phyloP scores from a whole-genome alignment of 2,797 vertebrate species.

The Rhodeus uyekii region DNA sequence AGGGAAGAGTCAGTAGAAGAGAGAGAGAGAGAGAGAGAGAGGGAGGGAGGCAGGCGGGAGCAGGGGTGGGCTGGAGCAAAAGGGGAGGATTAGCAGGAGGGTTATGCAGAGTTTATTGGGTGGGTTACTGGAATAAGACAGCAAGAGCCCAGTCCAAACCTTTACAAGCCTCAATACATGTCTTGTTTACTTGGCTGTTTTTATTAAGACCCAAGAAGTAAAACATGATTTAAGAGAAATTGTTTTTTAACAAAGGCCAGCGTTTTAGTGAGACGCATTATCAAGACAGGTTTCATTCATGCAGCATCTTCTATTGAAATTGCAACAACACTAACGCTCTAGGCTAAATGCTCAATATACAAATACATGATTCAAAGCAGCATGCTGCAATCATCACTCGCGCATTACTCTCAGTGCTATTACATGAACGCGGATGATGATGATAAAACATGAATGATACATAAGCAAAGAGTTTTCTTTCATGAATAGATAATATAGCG shows the following conservation, averaged over 20 bases:
- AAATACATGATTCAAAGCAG: background rate
- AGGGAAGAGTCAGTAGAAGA: slow-evolving; percentile 57
- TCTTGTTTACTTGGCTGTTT: slow-evolving; percentile 50
- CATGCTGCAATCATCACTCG: slow-evolving; percentile 1
- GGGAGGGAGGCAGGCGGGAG: slow-evolving; percentile 49
- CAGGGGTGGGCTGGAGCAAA: slow-evolving; percentile 62
- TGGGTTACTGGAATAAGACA: slow-evolving; percentile 49
- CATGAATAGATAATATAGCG: background rate
- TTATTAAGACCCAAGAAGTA: slow-evolving; percentile 58
- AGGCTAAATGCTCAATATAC: slow-evolving; percentile 7
- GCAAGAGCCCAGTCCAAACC: slow-evolving; percentile 54
- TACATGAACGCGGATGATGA: background rate
- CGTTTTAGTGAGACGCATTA: background rate
- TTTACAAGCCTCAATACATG: slow-evolving; percentile 54
- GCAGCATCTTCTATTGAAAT: slow-evolving; percentile 19
- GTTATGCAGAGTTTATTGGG: slow-evolving; percentile 53
- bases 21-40: slow-evolving; percentile 61
- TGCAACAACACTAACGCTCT: background rate
- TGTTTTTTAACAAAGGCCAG: no score
- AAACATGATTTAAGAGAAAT: slow-evolving; percentile 36
- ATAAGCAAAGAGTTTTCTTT: background rate
- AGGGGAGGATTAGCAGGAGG: slow-evolving; percentile 57
- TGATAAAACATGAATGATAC: background rate
- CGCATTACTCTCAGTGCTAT: slow-evolving; percentile 11
- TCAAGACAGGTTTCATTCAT: background rate